Percentiles rank a stretch among this genome's conserved stretches.
phyloP scores from a whole-genome alignment of 2,113 vertebrate genomes.

The Prinia subflava region DNA sequence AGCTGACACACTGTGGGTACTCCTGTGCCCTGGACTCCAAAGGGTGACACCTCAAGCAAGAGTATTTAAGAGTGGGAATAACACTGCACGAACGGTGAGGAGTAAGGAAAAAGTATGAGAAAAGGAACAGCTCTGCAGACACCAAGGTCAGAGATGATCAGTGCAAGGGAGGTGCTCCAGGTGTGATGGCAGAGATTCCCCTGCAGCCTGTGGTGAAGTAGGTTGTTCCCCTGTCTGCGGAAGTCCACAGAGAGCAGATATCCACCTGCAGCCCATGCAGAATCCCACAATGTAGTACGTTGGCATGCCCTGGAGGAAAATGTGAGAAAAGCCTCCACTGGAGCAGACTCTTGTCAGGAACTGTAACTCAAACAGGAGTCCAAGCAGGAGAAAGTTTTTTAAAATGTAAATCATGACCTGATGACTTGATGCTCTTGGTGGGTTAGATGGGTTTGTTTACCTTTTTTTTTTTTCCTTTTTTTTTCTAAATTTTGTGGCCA shows the following conservation, averaged over 20 bases:
- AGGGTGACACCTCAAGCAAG: not conserved
- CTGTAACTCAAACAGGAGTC: not conserved
- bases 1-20: too few relatives aligned
- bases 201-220: not conserved
- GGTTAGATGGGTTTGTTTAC: not conserved
- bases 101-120: fast-evolving
- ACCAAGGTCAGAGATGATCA: not conserved
- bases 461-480: not conserved
- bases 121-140: not conserved
- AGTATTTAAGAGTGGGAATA: not conserved
- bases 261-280: not conserved
- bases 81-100: not conserved
- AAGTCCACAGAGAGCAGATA: fast-evolving
- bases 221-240: not conserved
- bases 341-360: not conserved
- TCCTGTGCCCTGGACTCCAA: not conserved
- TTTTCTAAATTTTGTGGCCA: not conserved
- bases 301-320: not conserved
- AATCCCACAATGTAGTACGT: not conserved
- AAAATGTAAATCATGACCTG: not conserved
- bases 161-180: not conserved
- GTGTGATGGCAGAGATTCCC: not conserved
- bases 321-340: not conserved
- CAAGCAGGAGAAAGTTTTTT: not conserved
- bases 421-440: not conserved